These are phyloP conservation scores for Trachelipus rathkii DNA, from an alignment of 1,140 invertebrate genomes.

Conservation along the genomic window DNA sequence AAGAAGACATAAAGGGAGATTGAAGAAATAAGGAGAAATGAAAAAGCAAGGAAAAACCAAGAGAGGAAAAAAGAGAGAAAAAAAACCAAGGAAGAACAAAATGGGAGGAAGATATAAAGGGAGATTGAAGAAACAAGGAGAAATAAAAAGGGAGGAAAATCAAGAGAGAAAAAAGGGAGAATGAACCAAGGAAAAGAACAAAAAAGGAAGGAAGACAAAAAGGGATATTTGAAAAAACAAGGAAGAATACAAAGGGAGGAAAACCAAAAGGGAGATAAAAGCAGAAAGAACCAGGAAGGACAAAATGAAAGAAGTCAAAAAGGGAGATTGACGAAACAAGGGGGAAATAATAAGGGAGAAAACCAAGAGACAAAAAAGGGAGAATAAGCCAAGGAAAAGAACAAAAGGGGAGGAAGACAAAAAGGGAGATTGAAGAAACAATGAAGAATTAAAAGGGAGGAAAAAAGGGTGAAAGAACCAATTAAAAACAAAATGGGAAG, in stretches of 20 bases:
- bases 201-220: not conserved
- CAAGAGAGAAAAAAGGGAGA: not conserved
- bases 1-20: not conserved
- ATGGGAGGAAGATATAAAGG: not conserved
- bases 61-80: not conserved
- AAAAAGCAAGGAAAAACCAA: not conserved
- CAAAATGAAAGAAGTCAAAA: not conserved
- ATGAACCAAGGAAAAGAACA: not conserved
- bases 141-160: not conserved
- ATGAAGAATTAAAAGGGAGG: not conserved
- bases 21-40: not conserved
- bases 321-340: not conserved
- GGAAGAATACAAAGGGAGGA: not conserved
- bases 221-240: not conserved
- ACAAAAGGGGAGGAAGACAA: not conserved
- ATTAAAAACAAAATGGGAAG: too few species aligned
- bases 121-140: not conserved
- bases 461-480: too few species aligned
- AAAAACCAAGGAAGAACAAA: too few species aligned
- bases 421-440: not conserved
- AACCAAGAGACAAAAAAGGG: not conserved
- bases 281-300: not conserved
- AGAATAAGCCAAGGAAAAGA: not conserved
- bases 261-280: conserved; percentile 4
- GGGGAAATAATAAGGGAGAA: not conserved